phyloP scores from a whole-genome alignment of 2,888 invertebrate genomes.

The Pseudolycoriella hygida region DNA sequence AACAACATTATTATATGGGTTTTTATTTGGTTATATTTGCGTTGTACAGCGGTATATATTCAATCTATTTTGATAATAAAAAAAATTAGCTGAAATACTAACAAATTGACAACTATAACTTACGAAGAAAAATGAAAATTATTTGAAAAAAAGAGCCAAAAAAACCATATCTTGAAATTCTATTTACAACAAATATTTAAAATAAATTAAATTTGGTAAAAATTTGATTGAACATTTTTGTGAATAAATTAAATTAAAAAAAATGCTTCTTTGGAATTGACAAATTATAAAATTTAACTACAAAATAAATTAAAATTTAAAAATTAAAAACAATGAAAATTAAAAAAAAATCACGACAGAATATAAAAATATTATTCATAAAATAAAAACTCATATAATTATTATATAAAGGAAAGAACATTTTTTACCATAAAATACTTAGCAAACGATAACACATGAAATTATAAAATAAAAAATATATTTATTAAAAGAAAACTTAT shows the following conservation, averaged over 20 bases:
- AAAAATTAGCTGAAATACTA: neutral
- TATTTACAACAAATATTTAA: neutral
- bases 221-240: neutral
- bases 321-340: neutral
- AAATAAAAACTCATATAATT: neutral
- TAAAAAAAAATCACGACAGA: neutral
- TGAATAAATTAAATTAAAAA: slow-evolving; percentile 6
- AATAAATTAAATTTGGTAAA: neutral
- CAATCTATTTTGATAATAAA: neutral
- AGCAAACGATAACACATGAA: neutral
- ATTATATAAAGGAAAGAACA: slow-evolving; percentile 1
- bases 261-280: slow-evolving; percentile 9
- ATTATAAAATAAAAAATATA: slow-evolving; percentile 2
- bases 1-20: neutral
- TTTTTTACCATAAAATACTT: slow-evolving; percentile 3
- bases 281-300: slow-evolving; percentile 3
- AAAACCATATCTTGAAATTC: neutral
- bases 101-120: neutral
- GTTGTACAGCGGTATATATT: neutral
- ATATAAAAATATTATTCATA: neutral
- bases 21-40: neutral
- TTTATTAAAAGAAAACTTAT: neutral
- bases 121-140: neutral
- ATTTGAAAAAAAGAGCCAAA: neutral
- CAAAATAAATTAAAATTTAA: neutral